Evolutionary conservation across 2,797 vertebrate species (phyloP), one percentile per base, ranked within the genome.

Genomic region (Spinibarbus caldwelli): DNA sequence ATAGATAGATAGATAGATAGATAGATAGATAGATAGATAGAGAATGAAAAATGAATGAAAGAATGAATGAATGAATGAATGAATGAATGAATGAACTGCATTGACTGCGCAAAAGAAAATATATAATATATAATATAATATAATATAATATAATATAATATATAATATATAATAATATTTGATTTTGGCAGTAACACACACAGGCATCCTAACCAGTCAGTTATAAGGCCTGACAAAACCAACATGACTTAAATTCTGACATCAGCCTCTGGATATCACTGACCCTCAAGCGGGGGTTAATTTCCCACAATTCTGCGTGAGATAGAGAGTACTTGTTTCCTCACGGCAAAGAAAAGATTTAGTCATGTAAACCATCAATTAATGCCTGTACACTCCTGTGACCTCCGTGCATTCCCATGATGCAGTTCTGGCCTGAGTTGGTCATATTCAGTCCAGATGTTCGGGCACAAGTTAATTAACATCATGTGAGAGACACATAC

Each of bases 401-500:
- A 87, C 79, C 78, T 79, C 72, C 64, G 62, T 31, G 41, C 52
- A 47, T 78, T 81, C 43, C 73, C 47, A 79, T 68, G 62, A 82
- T 86, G 68, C 82, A 88, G 77, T 84, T 85, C 76, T 87, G 76
- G 68, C 49, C 73, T n/a, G 67, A 83, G 54, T 49, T n/a, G 64
- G 36, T 78, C 77, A 68, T 77, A 88, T 82, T 80, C 75, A 41
- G 47, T 85, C 85, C 86, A 91, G 88, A 90, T 88, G 90, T 88
- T 77, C 36, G 29, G 66, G 84, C 41, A 83, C 77, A 83, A 84
- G 43, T 78, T 82, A 84, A 88, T 86, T 49, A 86, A 71, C 78
- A 66, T 86, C 86, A 86, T 84, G 66, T 89, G 87, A 45, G 57
- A 82, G 82, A 86, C 83, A 85, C 82, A 86, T 85, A 80, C 70